A percentile compares a stretch with the other conserved stretches of the same genome.
phyloP scores from a whole-genome alignment of 1,140 invertebrate genomes.

The Nymphalis io region DNA sequence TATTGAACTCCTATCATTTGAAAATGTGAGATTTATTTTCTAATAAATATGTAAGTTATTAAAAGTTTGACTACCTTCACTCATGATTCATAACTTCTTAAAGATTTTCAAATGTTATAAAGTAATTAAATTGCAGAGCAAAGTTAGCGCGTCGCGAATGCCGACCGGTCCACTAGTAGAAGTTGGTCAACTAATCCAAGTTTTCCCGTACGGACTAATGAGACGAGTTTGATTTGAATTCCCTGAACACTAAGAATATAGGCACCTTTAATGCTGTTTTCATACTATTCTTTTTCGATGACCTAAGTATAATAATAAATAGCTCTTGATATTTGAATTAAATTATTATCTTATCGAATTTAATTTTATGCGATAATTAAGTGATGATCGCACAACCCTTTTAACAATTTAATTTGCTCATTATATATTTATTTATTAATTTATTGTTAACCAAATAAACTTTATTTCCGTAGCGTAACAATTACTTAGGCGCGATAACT shows the following conservation, averaged over 20 bases:
- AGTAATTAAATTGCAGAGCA: conserved; percentile 33
- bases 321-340: too few relatives aligned
- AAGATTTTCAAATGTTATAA: conserved; percentile 31
- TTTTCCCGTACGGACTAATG: conserved; percentile 77
- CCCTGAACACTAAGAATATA: conserved; percentile 53
- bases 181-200: conserved; percentile 80
- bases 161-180: conserved; percentile 54
- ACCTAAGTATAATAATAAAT: neutral
- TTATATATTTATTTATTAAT: too few relatives aligned
- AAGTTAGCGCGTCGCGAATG: conserved; percentile 48
- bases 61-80: neutral
- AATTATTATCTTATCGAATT: too few relatives aligned
- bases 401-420: too few relatives aligned
- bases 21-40: too few relatives aligned
- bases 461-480: too few relatives aligned
- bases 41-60: neutral
- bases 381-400: too few relatives aligned
- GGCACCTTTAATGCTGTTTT: conserved; percentile 43
- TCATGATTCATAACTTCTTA: conserved; percentile 2
- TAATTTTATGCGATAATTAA: too few relatives aligned
- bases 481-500: too few relatives aligned
- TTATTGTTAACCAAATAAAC: too few relatives aligned
- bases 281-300: conserved; percentile 8
- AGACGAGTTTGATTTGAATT: conserved; percentile 79
- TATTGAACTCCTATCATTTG: too few relatives aligned